Conservation (phyloP, 2,888 invertebrate genomes). For the Microdon myrmicae region DNA sequence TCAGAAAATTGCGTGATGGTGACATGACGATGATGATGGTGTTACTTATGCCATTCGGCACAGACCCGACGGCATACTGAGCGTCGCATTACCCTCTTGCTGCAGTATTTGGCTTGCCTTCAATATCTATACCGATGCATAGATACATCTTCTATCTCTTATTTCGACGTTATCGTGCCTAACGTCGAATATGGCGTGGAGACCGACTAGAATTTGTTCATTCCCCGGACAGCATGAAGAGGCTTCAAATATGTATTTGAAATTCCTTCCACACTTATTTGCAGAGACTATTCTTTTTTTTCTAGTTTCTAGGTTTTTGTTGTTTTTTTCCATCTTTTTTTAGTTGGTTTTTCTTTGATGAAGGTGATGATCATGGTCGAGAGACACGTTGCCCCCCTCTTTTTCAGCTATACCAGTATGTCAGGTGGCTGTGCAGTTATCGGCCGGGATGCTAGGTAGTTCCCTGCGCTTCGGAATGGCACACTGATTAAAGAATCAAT, state of each 20-base stretch:
- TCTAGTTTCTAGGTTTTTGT: no score
- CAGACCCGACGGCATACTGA: conserved; percentile 31
- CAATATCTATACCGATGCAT: no score
- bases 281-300: no score
- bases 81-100: conserved; percentile 24
- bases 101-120: conserved; percentile 36
- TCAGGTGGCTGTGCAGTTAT: conserved; percentile 44
- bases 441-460: conserved; percentile 5
- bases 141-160: no score
- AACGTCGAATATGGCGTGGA: conserved; percentile 45
- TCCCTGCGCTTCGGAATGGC: conserved; percentile 34
- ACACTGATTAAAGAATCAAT: conserved; percentile 51
- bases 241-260: conserved; percentile 45
- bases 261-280: conserved; percentile 48
- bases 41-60: conserved; percentile 49
- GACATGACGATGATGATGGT: conserved; percentile 50
- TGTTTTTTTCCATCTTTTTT: conserved; percentile 20
- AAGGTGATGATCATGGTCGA: conserved; percentile 16
- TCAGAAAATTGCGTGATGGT: conserved; percentile 51
- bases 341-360: conserved; percentile 3
- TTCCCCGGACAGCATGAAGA: conserved; percentile 39
- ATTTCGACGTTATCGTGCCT: conserved; percentile 39
- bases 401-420: no score
- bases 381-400: conserved; percentile 22
- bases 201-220: conserved; percentile 44